phyloP scores from a whole-genome alignment of 2,113 vertebrate genomes.

The Calyptommatus sinebrachiatus region DNA sequence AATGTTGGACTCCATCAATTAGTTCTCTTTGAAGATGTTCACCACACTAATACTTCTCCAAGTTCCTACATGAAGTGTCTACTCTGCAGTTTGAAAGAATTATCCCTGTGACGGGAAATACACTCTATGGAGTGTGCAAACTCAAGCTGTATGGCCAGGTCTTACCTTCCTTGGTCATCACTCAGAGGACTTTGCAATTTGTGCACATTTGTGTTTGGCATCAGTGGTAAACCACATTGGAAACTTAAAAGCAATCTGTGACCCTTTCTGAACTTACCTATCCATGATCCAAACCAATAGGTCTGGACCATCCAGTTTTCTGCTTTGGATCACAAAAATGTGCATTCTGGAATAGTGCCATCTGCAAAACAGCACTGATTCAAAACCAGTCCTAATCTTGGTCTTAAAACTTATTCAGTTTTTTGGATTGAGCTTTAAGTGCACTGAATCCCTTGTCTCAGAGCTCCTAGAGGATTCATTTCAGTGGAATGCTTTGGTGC shows the following conservation, averaged over 20 bases:
- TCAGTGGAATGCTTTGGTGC: no score
- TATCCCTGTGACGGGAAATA: neutral
- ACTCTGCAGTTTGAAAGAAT: conserved; percentile 10
- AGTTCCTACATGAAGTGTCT: conserved; percentile 7
- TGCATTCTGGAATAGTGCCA: no score
- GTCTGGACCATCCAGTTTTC: no score
- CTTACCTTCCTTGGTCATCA: neutral
- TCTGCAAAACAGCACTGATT: no score
- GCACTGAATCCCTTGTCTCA: no score
- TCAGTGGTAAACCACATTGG: neutral
- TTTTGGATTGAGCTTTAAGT: no score
- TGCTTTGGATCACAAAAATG: no score
- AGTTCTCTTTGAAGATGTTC: conserved; percentile 20
- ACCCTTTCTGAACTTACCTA: no score
- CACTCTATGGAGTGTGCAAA: neutral
- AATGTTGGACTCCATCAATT: conserved; percentile 13
- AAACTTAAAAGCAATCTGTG: neutral
- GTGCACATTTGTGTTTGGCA: neutral
- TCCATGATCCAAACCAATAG: no score
- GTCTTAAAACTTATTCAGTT: no score
- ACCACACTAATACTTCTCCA: conserved; percentile 2
- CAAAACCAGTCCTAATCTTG: no score
- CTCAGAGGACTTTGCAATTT: neutral
- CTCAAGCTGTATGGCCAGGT: neutral
- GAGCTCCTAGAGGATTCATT: no score